Conservation (phyloP, 2,888 invertebrate genomes). For the Lithophane leautieri region DNA sequence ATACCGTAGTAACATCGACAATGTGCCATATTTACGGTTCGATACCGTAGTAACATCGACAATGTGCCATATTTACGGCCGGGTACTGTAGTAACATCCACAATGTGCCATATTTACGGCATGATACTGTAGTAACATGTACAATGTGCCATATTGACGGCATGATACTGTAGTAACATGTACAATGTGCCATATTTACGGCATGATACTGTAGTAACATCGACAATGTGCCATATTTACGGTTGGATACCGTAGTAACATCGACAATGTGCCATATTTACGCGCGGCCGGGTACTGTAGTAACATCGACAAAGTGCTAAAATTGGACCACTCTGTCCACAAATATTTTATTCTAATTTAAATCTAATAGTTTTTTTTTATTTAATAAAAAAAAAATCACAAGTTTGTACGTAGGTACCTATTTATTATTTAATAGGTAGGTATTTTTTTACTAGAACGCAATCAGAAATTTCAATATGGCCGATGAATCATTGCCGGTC, state of each 20-base stretch:
- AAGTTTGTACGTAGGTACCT: not conserved
- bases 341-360: conserved; percentile 3
- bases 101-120: not conserved
- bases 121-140: not conserved
- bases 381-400: not conserved
- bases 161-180: not conserved
- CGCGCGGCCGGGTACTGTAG: not conserved
- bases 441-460: not conserved
- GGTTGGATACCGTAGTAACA: not conserved
- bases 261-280: not conserved
- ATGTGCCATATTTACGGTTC: not conserved
- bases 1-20: not conserved
- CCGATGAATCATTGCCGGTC: not conserved
- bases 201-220: not conserved
- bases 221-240: not conserved
- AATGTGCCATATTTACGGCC: not conserved
- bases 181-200: not conserved
- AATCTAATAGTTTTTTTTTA: not conserved
- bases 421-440: not conserved
- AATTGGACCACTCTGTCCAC: not conserved
- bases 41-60: not conserved
- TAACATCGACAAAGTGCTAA: not conserved
- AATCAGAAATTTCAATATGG: not conserved
- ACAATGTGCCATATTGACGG: not conserved
- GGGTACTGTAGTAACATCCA: not conserved